phyloP scores from a whole-genome alignment of 2,113 vertebrate species.

The Mesocricetus auratus region DNA sequence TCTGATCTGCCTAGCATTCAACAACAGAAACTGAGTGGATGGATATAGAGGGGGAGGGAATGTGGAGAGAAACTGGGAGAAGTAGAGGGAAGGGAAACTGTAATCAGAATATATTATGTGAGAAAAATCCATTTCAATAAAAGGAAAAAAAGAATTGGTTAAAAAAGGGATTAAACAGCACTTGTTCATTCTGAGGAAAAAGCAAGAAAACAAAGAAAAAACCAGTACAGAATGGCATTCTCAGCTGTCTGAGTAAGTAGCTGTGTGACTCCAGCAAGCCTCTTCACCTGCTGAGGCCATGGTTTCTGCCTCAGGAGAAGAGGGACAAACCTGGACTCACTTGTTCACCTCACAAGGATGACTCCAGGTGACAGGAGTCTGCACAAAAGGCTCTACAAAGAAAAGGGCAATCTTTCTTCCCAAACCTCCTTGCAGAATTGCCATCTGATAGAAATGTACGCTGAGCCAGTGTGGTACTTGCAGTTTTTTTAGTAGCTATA shows the following conservation, averaged over 20 bases:
- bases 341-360: not conserved
- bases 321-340: not conserved
- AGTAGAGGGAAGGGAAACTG: not conserved
- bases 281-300: not conserved
- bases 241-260: not conserved
- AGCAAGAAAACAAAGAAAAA: not conserved
- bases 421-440: not conserved
- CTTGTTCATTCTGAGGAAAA: not conserved
- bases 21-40: not conserved
- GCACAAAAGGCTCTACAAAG: conserved; percentile 28
- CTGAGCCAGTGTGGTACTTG: not conserved
- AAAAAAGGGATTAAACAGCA: not conserved
- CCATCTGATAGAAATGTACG: conserved; percentile 15
- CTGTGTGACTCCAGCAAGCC: not conserved
- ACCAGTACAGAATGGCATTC: not conserved
- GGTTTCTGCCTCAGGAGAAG: conserved; percentile 30
- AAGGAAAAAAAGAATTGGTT: not conserved
- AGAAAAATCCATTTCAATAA: not conserved
- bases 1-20: not conserved
- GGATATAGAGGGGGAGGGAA: not conserved
- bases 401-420: not conserved
- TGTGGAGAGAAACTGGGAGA: not conserved
- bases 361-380: not conserved
- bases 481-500: not conserved
- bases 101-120: not conserved